These are phyloP conservation scores for Datnioides undecimradiatus DNA, from an alignment of 2,113 vertebrate genomes.

Conservation along the genomic window DNA sequence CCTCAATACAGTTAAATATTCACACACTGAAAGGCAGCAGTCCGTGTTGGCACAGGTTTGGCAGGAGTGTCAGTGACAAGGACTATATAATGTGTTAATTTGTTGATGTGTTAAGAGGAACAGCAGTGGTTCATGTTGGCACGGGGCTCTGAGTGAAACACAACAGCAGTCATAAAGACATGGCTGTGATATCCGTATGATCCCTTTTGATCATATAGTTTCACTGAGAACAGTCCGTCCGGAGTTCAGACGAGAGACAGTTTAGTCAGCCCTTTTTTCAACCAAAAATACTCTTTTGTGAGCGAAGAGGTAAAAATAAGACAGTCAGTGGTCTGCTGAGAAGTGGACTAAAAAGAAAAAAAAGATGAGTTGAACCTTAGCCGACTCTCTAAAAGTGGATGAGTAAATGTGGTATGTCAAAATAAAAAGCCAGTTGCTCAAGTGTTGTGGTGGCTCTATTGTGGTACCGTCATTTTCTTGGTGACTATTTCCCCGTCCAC, in stretches of 20 bases:
- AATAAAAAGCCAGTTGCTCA: background rate
- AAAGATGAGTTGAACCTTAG: background rate
- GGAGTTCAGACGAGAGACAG: background rate
- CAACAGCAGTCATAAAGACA: conserved; percentile 24
- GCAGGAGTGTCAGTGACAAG: conserved; percentile 26
- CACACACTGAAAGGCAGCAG: conserved; percentile 7
- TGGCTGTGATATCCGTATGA: background rate
- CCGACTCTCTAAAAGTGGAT: conserved; percentile 4
- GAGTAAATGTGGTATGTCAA: conserved; percentile 11
- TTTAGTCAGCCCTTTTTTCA: background rate
- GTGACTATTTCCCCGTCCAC: background rate
- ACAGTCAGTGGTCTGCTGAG: background rate
- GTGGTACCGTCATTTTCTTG: conserved; percentile 12
- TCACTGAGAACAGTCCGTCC: background rate
- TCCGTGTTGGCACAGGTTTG: conserved; percentile 9
- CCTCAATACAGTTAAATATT: conserved; percentile 4
- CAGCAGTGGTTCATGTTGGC: conserved; percentile 27
- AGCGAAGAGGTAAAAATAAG: background rate
- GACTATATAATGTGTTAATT: conserved; percentile 40
- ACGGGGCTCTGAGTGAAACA: conserved; percentile 6
- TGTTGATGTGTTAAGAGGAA: conserved; percentile 37
- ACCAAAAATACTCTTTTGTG: background rate
- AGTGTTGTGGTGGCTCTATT: conserved; percentile 40
- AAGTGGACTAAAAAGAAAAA: background rate
- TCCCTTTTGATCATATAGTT: conserved; percentile 12